These are phyloP conservation scores for Exocentrus adspersus DNA, from an alignment of 2,888 invertebrate genomes.

Conservation along the genomic window DNA sequence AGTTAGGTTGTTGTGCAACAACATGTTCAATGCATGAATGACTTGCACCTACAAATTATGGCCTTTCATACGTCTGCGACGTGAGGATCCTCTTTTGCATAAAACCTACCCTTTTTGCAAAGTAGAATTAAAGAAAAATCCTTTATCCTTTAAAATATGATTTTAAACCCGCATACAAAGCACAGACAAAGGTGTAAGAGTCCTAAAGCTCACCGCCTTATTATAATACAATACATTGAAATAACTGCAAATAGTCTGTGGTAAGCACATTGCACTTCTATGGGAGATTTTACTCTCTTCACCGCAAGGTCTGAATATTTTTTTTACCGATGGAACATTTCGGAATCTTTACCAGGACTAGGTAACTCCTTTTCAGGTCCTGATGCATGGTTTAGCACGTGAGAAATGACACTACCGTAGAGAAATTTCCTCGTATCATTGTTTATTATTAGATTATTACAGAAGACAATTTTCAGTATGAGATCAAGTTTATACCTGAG, in stretches of 20 bases:
- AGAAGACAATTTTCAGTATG: conserved; percentile 36
- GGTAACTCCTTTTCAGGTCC: too few relatives aligned
- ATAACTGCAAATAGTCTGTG: conserved; percentile 28
- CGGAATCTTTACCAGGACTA: too few relatives aligned
- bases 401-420: background rate
- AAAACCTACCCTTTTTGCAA: too few relatives aligned
- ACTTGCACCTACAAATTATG: background rate
- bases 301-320: too few relatives aligned
- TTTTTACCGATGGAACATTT: too few relatives aligned
- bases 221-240: conserved; percentile 33
- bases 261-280: conserved; percentile 14
- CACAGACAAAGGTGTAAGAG: conserved; percentile 5
- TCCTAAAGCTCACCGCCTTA: conserved; percentile 25
- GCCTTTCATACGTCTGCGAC: background rate
- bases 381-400: too few relatives aligned
- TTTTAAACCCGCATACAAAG: too few relatives aligned
- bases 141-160: too few relatives aligned
- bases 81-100: background rate
- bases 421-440: conserved; percentile 18
- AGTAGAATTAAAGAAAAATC: too few relatives aligned
- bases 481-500: conserved; percentile 35
- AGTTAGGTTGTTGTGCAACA: background rate
- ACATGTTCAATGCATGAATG: background rate
- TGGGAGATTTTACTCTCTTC: conserved; percentile 22
- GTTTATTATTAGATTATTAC: conserved; percentile 34